Percentiles rank a stretch among this genome's conserved stretches.
These are phyloP conservation scores for Amazona guildingii DNA, from an alignment of 2,113 vertebrate genomes.

Conservation along the genomic window DNA sequence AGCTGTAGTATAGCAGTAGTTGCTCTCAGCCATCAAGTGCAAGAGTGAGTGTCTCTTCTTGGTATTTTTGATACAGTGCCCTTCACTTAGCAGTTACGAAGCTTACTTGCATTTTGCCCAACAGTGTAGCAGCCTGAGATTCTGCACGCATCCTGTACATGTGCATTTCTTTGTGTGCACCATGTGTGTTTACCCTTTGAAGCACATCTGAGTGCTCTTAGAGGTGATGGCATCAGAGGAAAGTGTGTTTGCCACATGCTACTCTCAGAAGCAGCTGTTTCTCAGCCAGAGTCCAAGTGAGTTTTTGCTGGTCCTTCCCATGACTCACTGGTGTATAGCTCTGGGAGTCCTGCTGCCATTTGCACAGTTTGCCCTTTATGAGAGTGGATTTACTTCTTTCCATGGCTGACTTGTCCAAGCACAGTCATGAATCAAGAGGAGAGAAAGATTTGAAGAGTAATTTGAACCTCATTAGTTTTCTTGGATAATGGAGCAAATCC, in stretches of 20 bases:
- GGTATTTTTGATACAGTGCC: not conserved
- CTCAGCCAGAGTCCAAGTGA: not conserved
- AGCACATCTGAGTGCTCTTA: not conserved
- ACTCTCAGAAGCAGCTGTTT: not conserved
- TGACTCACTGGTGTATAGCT: not conserved
- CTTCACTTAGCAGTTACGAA: not conserved
- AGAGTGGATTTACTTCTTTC: constrained; percentile 2
- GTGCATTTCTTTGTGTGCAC: fast-evolving
- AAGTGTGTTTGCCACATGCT: not conserved
- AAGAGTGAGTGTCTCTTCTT: not conserved
- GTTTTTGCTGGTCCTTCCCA: not conserved
- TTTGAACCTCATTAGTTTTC: not conserved
- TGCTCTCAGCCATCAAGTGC: not conserved
- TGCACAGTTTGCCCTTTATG: not conserved
- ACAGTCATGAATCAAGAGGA: not conserved
- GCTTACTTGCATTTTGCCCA: not conserved
- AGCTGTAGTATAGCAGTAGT: not conserved
- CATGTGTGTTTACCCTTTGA: not conserved
- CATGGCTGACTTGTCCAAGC: not conserved
- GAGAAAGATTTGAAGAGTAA: not conserved
- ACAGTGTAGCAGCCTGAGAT: not conserved
- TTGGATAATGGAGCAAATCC: not conserved
- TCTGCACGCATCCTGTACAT: fast-evolving
- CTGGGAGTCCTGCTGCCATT: not conserved
- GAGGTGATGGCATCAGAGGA: not conserved